Base-by-base conservation (phyloP, 2,797 vertebrate genomes). In the Cryptoprocta ferox region DNA sequence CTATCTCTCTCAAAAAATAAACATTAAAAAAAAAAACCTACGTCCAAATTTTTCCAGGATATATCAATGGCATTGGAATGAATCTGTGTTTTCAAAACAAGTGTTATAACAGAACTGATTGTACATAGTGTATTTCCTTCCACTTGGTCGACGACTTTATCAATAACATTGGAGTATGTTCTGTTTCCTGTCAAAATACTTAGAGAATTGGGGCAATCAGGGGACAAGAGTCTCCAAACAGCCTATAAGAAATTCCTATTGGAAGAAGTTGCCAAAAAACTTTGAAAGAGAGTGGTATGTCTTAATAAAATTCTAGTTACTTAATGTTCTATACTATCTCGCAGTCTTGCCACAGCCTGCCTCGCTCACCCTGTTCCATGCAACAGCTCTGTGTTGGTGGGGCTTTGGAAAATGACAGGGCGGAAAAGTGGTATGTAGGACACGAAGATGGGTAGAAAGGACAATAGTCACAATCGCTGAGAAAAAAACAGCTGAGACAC, bases 61-160 rank as follows among this genome's bases (percentile, higher is more conserved):
- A 39, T 13, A 73, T 71, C 32, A 63, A 39, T 9, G 35, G 14
- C 28, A 53, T 18, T 80, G 82, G 11, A 50, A 93, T 70, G 93
- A 42, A 79, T 61, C 3, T 63, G 28, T 48, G 21, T 81, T 93
- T 91, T 53, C 50, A 70, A 84, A 94, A 45, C n/a, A 35, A 94
- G 14, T 50, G 14, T 50, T 80, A 35, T 30, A 76, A 95, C 3
- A 59, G 35, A 95, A 39, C 28, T 53, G 78, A 53, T 14, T n/a
- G 4, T 30, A 13, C 2, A 26, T 15, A 56, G 56, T 61, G 61
- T 26, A 12, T 61, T 73, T 56, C 86, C 37, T 65, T 39, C 21
- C 30, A 56, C 1, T 6, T 14, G 21, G 18, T 59, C n/a, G 37
- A 7, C 65, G 87, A 39, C 39, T 9, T 92, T 37, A 50, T 28